phyloP scores from a whole-genome alignment of 2,113 vertebrate genomes.

The Smithornis capensis region DNA sequence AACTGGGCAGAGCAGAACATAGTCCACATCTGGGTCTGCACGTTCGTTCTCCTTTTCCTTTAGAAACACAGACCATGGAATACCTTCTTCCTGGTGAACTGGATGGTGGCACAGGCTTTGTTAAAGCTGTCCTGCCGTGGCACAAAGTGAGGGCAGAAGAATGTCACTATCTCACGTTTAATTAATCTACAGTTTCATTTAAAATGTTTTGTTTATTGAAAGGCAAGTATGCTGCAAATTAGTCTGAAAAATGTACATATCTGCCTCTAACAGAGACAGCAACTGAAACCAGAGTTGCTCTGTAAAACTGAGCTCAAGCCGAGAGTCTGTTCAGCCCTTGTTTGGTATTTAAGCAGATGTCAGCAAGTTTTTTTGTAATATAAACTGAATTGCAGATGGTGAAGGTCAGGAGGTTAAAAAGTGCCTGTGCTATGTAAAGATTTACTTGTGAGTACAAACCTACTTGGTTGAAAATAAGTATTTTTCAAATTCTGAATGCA shows the following conservation, averaged over 20 bases:
- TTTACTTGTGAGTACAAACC: constrained; percentile 9
- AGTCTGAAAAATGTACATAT: neutral
- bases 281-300: neutral
- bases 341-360: constrained; percentile 10
- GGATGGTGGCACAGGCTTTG: neutral
- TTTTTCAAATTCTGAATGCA: neutral
- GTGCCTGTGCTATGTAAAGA: neutral
- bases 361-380: constrained; percentile 1
- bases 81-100: rapidly evolving
- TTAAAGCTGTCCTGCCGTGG: neutral
- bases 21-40: neutral
- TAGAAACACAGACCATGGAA: neutral
- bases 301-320: neutral
- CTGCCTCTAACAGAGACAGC: neutral
- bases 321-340: neutral
- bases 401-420: constrained; percentile 15
- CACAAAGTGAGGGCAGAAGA: neutral
- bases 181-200: neutral
- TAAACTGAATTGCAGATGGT: constrained; percentile 9
- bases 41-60: neutral
- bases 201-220: neutral
- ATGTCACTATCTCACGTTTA: neutral
- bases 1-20: neutral
- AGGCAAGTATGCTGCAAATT: neutral
- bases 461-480: neutral